Percentiles rank a stretch among this genome's conserved stretches.
These are phyloP conservation scores for Anastrepha ludens DNA, from an alignment of 1,140 invertebrate genomes.

Conservation along the genomic window DNA sequence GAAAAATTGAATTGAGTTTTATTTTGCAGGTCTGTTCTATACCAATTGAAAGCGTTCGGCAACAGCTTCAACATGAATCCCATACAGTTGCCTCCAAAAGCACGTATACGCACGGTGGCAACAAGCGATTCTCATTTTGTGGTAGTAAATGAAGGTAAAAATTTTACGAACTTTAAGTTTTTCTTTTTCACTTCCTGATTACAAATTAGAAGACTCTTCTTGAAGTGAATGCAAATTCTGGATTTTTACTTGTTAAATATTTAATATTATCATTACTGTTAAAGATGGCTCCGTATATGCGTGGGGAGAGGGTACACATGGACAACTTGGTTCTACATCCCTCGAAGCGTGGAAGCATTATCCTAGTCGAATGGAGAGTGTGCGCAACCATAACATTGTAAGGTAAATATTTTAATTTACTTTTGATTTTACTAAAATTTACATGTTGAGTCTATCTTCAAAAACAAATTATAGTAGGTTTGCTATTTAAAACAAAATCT, in stretches of 20 bases:
- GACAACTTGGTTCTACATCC: conserved; percentile 82
- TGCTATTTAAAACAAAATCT: no score
- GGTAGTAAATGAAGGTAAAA: conserved; percentile 78
- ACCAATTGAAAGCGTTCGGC: conserved; percentile 78
- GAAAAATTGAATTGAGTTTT: background rate
- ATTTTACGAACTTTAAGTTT: background rate
- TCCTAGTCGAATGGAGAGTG: conserved; percentile 78
- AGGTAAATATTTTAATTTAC: conserved; percentile 70
- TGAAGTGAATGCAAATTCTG: no score
- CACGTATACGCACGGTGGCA: conserved; percentile 77
- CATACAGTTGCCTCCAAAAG: conserved; percentile 76
- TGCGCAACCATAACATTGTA: conserved; percentile 79
- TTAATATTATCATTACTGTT: no score
- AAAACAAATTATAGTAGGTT: no score
- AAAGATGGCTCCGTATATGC: conserved; percentile 80
- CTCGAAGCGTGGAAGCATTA: conserved; percentile 76
- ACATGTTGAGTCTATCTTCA: no score
- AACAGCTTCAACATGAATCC: conserved; percentile 76
- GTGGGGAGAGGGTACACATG: conserved; percentile 82
- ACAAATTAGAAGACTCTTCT: no score
- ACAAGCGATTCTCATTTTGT: conserved; percentile 82
- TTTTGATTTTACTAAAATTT: no score
- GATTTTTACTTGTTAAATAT: no score
- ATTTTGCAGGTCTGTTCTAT: conserved; percentile 76
- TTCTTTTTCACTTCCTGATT: no score